These are phyloP conservation scores for Sinosuthora webbiana DNA, from an alignment of 2,113 vertebrate species.

Conservation along the genomic window DNA sequence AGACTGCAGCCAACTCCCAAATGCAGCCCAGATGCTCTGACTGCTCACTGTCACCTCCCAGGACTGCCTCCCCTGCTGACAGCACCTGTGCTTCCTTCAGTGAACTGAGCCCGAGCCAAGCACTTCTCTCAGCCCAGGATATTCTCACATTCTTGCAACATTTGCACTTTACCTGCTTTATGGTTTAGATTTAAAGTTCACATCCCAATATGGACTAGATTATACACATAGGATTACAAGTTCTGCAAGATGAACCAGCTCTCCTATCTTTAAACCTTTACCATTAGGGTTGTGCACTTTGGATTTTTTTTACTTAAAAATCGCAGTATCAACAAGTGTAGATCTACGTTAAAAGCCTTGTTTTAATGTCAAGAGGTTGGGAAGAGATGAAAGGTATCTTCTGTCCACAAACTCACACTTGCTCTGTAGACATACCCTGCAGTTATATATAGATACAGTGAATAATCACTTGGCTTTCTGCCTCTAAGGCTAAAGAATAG, in stretches of 20 bases:
- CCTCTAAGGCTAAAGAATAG: not conserved
- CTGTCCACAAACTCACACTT: not conserved
- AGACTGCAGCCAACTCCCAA: not conserved
- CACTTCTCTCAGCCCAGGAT: not conserved
- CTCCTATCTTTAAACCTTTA: not conserved
- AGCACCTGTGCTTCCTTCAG: not conserved
- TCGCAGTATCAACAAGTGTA: not conserved
- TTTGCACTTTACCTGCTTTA: not conserved
- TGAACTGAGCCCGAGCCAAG: not conserved
- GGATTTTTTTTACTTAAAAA: not conserved
- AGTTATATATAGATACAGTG: not conserved
- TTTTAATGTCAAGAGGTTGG: not conserved
- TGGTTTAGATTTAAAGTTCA: not conserved
- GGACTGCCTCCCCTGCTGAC: not conserved
- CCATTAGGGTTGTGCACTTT: not conserved
- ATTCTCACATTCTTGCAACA: not conserved
- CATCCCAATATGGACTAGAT: not conserved
- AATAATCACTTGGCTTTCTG: not conserved
- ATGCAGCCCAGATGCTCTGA: not conserved
- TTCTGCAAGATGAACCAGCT: not conserved
- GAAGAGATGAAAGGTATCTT: not conserved
- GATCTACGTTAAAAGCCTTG: not conserved
- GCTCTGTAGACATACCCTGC: not conserved
- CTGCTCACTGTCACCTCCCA: not conserved
- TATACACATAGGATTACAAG: not conserved